phyloP scores from a whole-genome alignment of 2,888 invertebrate species.

The Polyploca ridens region DNA sequence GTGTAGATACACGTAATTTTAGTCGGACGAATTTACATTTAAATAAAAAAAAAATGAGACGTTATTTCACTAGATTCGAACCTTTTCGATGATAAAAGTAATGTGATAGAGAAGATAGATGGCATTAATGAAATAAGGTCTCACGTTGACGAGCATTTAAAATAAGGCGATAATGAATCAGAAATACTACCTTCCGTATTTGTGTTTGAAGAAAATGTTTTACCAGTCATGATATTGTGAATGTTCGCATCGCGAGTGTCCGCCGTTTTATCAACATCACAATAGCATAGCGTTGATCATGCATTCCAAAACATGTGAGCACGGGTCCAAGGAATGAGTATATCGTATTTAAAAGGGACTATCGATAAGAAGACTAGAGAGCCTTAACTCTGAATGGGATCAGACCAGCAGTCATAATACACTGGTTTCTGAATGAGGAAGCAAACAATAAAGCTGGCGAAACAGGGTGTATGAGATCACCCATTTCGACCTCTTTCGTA shows the following conservation, averaged over 20 bases:
- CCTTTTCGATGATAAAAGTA: conserved; percentile 18
- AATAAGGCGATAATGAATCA: conserved; percentile 70
- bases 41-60: conserved; percentile 55
- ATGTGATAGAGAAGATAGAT: conserved; percentile 31
- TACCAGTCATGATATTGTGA: conserved; percentile 78
- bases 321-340: conserved; percentile 80
- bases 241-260: conserved; percentile 67
- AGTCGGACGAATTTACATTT: conserved; percentile 59
- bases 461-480: conserved; percentile 50
- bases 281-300: conserved; percentile 72
- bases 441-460: conserved; percentile 74
- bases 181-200: conserved; percentile 80
- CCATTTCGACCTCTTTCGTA: conserved; percentile 54
- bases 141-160: conserved; percentile 50
- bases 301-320: conserved; percentile 71
- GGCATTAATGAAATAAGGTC: conserved; percentile 47
- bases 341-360: conserved; percentile 45
- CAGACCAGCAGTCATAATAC: conserved; percentile 75
- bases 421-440: conserved; percentile 74
- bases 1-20: conserved; percentile 58
- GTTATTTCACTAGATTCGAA: conserved; percentile 52
- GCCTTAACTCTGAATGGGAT: conserved; percentile 30
- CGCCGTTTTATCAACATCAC: conserved; percentile 64
- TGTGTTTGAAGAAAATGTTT: conserved; percentile 76
- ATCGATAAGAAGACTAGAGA: conserved; percentile 40